Base-by-base conservation (phyloP, 2,888 invertebrate species). In the Drosophila acutilabella region DNA sequence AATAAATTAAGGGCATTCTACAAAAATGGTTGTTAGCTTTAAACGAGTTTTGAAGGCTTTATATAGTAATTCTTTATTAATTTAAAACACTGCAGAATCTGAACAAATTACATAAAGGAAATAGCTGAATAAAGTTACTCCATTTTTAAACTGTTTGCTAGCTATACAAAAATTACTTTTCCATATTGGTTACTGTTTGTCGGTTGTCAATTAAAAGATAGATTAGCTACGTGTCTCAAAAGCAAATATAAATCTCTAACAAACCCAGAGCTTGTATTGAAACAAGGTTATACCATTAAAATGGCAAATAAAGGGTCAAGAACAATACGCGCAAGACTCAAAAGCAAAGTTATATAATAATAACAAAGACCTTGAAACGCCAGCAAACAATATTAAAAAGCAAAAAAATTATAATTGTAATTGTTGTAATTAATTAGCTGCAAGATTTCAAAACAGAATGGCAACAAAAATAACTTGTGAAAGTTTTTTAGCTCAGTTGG, bases 311-410 rank as follows among this genome's bases (percentile, higher is more conserved):
- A 56, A 33, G 61, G 64, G 53, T 38, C 40, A 84, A 82, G 82
- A 82, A 81, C 78, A 84, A 78, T 71, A 11, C 7, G 11, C 3
- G 53, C 30, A 53, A 30, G 30, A 26, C 20, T 64, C 13, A 40
- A 36, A 36, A 47, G 20, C 61, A 51, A 68, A 61, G 68, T 36
- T 18, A n/a, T n/a, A 33, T 66, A 64, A 65, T 26, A 53, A 53
- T 42, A 48, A 66, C 40, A 4, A 5, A 45, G 23, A 60, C 83
- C 83, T 77, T 88, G 83, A 83, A 72, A 82, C 67, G 88, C 69
- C 81, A 80, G 44, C 68, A 44, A 73, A 52, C 54, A 54, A 14
- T 52, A 30, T 40, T 18, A 45, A 54, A 65, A 82, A 80, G 58
- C 61, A 20, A 23, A 2, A 23, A 26, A 26, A 30, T 69, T 56